Conservation (phyloP, 2,113 vertebrate species). For the Pleuronectes platessa region DNA sequence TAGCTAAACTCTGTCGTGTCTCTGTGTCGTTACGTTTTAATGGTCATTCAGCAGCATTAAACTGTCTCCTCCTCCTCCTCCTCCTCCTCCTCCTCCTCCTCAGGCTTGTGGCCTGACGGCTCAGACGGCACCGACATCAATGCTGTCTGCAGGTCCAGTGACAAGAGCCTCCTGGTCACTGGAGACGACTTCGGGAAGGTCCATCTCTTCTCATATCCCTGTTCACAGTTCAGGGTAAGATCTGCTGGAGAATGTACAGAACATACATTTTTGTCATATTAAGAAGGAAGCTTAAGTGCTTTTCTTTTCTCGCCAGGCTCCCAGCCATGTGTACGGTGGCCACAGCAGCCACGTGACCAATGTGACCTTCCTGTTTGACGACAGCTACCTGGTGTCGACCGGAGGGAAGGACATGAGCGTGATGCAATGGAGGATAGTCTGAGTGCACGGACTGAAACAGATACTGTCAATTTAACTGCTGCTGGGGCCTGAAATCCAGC, state of each 20-base stretch:
- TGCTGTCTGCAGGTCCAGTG: slow-evolving; percentile 88
- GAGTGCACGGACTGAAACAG: slow-evolving; percentile 55
- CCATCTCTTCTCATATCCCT: slow-evolving; percentile 95
- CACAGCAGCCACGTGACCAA: slow-evolving; percentile 99
- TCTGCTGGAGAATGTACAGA: not conserved
- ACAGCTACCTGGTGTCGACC: slow-evolving; percentile 95
- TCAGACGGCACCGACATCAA: slow-evolving; percentile 98
- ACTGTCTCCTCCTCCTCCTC: no score
- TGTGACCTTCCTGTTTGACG: slow-evolving; percentile 92
- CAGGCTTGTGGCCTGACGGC: slow-evolving; percentile 97
- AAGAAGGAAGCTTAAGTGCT: not conserved
- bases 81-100: not conserved
- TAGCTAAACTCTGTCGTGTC: not conserved
- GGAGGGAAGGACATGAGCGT: slow-evolving; percentile 98
- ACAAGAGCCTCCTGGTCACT: slow-evolving; percentile 89
- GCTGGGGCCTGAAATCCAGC: slow-evolving; percentile 4
- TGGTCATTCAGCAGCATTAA: not conserved
- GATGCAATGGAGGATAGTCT: slow-evolving; percentile 98
- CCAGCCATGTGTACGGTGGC: slow-evolving; percentile 91
- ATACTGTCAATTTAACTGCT: slow-evolving; percentile 22
- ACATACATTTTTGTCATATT: not conserved
- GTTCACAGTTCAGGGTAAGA: slow-evolving; percentile 94
- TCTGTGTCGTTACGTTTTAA: not conserved
- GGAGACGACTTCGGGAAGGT: slow-evolving; percentile 99
- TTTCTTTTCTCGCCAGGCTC: slow-evolving; percentile 82